Conservation (phyloP, 2,113 vertebrate genomes). For the Tragelaphus scriptus region DNA sequence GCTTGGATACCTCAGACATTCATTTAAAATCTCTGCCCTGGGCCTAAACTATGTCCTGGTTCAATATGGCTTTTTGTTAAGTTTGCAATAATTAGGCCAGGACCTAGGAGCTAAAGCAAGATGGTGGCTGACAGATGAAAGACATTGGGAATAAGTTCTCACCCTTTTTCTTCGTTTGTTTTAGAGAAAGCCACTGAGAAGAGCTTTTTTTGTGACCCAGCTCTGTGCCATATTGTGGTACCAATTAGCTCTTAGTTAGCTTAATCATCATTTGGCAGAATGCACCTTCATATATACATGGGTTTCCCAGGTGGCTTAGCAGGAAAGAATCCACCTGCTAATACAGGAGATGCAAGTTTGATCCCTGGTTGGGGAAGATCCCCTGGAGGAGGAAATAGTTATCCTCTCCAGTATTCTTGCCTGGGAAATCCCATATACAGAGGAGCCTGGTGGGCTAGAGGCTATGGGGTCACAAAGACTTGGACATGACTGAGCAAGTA, state of each 20-base stretch:
- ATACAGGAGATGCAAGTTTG: neutral
- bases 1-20: slow-evolving; percentile 25
- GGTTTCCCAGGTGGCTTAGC: neutral
- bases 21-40: slow-evolving; percentile 49
- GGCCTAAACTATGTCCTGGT: slow-evolving; percentile 36
- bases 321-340: neutral
- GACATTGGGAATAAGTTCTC: neutral
- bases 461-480: neutral
- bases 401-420: neutral
- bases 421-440: neutral
- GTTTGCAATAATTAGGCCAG: neutral
- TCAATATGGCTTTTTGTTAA: slow-evolving; percentile 28
- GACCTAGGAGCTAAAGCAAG: neutral
- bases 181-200: neutral
- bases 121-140: neutral
- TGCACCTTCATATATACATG: neutral
- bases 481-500: neutral
- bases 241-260: neutral
- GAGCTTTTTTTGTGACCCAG: neutral
- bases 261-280: neutral
- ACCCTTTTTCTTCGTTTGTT: neutral
- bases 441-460: neutral
- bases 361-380: neutral
- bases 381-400: neutral
- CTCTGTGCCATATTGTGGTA: neutral